Evolutionary conservation across 1,140 invertebrate species (phyloP).

Genomic region (Caenorhabditis remanei): DNA sequence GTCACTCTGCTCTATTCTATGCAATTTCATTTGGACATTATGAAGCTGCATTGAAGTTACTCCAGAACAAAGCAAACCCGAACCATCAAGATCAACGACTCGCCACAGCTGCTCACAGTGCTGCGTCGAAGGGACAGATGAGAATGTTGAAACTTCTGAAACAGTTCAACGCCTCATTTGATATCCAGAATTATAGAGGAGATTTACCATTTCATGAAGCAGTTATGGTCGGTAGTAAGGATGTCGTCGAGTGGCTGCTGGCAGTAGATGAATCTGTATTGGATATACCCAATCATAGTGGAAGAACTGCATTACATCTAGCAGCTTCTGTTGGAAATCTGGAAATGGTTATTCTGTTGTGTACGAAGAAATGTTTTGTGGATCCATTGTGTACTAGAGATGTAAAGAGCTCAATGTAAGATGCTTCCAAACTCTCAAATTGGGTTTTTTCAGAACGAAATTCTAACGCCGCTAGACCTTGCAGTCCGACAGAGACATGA

Average conservation of each 20-base stretch:
- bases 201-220: slow-evolving; percentile 94
- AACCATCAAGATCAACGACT: slow-evolving; percentile 69
- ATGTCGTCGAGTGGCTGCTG: slow-evolving; percentile 84
- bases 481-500: slow-evolving; percentile 68
- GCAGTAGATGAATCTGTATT: slow-evolving; percentile 86
- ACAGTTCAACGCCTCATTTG: slow-evolving; percentile 88
- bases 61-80: slow-evolving; percentile 47
- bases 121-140: slow-evolving; percentile 93
- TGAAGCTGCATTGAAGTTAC: slow-evolving; percentile 85
- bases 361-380: slow-evolving; percentile 77
- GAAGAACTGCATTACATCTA: slow-evolving; percentile 91
- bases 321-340: slow-evolving; percentile 93
- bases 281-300: slow-evolving; percentile 91
- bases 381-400: slow-evolving; percentile 74
- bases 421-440: neutral
- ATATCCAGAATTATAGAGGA: slow-evolving; percentile 90
- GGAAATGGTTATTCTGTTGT: slow-evolving; percentile 85
- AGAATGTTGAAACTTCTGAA: slow-evolving; percentile 86
- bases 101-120: slow-evolving; percentile 84
- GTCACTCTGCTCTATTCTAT: slow-evolving; percentile 85
- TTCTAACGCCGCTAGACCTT: slow-evolving; percentile 72
- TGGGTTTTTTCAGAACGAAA: slow-evolving; percentile 58
- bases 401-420: neutral
- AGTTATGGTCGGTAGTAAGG: slow-evolving; percentile 87
- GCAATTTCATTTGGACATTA: slow-evolving; percentile 94